These are phyloP conservation scores for Parthenolecanium corni DNA, from an alignment of 2,888 invertebrate species.

Conservation along the genomic window DNA sequence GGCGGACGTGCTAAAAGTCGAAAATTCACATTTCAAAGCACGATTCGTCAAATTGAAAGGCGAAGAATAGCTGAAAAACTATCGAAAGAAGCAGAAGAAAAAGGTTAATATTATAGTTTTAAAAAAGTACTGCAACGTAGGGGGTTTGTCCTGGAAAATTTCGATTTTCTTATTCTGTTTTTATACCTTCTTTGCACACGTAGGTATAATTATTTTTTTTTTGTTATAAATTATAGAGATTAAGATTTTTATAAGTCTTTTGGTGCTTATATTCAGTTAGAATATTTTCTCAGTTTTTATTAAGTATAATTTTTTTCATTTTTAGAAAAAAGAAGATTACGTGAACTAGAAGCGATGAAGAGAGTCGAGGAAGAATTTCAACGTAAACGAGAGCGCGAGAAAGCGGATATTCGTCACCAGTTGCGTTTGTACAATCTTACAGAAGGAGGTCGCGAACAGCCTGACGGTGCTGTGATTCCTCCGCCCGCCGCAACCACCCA, in stretches of 20 bases:
- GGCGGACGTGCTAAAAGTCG: constrained; percentile 21
- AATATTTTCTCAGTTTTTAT: neutral
- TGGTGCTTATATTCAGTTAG: too few relatives aligned
- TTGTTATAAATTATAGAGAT: too few relatives aligned
- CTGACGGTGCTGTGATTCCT: constrained; percentile 61
- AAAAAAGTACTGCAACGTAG: too few relatives aligned
- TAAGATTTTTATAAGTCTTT: too few relatives aligned
- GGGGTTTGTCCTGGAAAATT: too few relatives aligned
- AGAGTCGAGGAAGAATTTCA: constrained; percentile 80
- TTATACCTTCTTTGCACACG: neutral
- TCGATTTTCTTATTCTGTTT: neutral
- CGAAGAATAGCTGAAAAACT: constrained; percentile 60
- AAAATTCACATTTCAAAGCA: constrained; percentile 68
- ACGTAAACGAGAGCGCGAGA: constrained; percentile 56
- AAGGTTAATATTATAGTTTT: constrained; percentile 39
- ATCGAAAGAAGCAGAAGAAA: constrained; percentile 61
- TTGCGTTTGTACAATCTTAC: constrained; percentile 57
- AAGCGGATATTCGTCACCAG: constrained; percentile 54
- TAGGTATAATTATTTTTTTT: neutral
- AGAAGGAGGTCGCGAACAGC: constrained; percentile 49
- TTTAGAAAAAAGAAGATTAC: constrained; percentile 54
- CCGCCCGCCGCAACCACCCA: constrained; percentile 45
- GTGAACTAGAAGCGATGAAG: constrained; percentile 70
- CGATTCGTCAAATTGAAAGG: constrained; percentile 67
- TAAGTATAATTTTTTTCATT: neutral